Evolutionary conservation across 2,888 invertebrate genomes (phyloP), one percentile per base, ranked within the genome.

Genomic region (Drosophila multiciliata): DNA sequence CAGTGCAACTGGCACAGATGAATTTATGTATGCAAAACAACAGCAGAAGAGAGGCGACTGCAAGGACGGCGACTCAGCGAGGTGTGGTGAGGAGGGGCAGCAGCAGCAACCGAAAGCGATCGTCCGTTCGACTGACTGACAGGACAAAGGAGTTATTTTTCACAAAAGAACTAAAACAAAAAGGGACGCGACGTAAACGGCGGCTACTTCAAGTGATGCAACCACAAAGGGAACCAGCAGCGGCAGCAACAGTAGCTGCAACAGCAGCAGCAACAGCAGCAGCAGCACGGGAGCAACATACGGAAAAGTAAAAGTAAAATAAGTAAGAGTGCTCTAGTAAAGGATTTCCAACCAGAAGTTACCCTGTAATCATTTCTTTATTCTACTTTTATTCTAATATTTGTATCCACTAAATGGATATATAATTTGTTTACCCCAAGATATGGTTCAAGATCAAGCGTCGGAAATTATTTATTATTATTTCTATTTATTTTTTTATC

Each of bases 21-120:
- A 91, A 91, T 91, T 91, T 92, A 91, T 91, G 91, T 91, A 91
- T 91, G 91, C 91, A 91, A 91, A 91, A 82, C 88, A 91, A 78
- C 83, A 83, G 89, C 83, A 38, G 38, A 26, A 55, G n/a, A 17
- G 40, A 36, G 35, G 42, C 45, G 4, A 15, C 8, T 15, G 15
- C 23, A 72, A 75, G 12, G 29, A 54, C 17, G 15, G n/a, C 0
- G 55, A 55, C 6, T 32, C 9, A 17, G 5, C n/a, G 33, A 26
- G 9, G 36, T 32, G 5, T 8, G 20, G 53, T 32, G 5, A 11
- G 20, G 53, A 26, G 32, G 20, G 32, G 48, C n/a, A 42, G 50
- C 36, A 4, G 55, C 68, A 73, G 82, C 78, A 85, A 89, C 85
- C 75, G 87, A 90, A 87, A 89, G 83, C 83, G 60, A 72, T 42